A percentile compares a stretch with the other conserved stretches of the same genome.
Evolutionary conservation across 1,140 invertebrate species (phyloP).

Genomic region (Polypedilum vanderplanki): DNA sequence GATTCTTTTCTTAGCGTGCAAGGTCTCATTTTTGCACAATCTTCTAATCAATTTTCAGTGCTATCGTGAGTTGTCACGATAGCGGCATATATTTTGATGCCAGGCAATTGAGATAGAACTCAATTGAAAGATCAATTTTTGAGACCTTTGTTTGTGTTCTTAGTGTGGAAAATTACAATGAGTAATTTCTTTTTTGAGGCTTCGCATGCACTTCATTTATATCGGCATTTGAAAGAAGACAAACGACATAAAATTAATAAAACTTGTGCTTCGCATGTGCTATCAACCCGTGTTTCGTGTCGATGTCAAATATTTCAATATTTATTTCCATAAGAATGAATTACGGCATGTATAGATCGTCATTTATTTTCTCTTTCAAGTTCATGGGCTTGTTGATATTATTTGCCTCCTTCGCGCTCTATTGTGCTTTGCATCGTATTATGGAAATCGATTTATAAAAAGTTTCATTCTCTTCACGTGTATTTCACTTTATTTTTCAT

Average conservation of each 20-base stretch:
- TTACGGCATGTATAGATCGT: background rate
- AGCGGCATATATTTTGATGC: too few species aligned
- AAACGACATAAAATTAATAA: background rate
- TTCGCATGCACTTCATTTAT: too few species aligned
- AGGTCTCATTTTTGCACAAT: too few species aligned
- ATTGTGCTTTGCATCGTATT: background rate
- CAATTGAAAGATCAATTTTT: too few species aligned
- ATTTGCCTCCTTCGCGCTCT: background rate
- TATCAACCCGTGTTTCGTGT: background rate
- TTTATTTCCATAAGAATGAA: constrained; percentile 13
- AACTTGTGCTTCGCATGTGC: background rate
- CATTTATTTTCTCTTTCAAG: background rate
- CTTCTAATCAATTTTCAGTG: background rate
- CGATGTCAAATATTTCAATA: constrained; percentile 6
- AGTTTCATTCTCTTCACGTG: background rate
- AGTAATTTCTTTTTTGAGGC: too few species aligned
- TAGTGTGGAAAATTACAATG: too few species aligned
- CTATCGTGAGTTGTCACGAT: constrained; percentile 5
- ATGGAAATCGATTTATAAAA: background rate
- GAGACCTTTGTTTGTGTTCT: too few species aligned
- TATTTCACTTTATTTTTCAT: background rate
- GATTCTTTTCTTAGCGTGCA: too few species aligned
- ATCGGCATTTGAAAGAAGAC: too few species aligned
- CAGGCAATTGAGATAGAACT: too few species aligned
- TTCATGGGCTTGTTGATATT: constrained; percentile 8